These are phyloP conservation scores for Dryoscopus gambensis DNA, from an alignment of 2,113 vertebrate genomes.

Conservation along the genomic window DNA sequence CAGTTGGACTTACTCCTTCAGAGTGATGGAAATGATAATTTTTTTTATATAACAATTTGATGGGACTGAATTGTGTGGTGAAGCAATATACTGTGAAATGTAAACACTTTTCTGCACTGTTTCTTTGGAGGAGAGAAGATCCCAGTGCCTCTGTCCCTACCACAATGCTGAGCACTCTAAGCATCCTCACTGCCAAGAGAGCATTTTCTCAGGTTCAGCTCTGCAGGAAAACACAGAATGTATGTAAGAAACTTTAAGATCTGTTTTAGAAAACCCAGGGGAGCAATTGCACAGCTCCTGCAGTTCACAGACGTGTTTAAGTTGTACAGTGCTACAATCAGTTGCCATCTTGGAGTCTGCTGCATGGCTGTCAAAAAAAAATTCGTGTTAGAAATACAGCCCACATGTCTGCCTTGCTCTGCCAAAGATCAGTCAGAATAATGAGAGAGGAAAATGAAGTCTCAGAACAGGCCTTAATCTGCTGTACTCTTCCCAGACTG, in stretches of 20 bases:
- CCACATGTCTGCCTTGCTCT: background rate
- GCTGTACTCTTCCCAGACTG: background rate
- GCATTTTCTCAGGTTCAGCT: background rate
- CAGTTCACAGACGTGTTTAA: background rate
- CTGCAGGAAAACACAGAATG: background rate
- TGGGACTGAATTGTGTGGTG: background rate
- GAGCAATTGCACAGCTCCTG: background rate
- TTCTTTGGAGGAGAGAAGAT: background rate
- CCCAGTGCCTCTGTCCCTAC: background rate
- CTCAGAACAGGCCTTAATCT: background rate
- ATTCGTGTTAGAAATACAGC: background rate
- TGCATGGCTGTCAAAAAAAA: accelerated
- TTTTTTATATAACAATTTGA: background rate
- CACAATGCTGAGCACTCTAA: background rate
- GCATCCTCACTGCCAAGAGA: background rate
- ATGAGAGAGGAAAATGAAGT: background rate
- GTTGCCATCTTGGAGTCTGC: background rate
- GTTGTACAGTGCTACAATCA: background rate
- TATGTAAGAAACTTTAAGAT: background rate
- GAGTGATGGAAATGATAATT: background rate
- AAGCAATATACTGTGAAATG: background rate
- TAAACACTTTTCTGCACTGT: background rate
- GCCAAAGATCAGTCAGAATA: conserved; percentile 2
- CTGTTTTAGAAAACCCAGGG: background rate
- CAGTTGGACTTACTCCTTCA: background rate